phyloP scores from a whole-genome alignment of 2,113 vertebrate species.

The Illadopsis cleaveri region DNA sequence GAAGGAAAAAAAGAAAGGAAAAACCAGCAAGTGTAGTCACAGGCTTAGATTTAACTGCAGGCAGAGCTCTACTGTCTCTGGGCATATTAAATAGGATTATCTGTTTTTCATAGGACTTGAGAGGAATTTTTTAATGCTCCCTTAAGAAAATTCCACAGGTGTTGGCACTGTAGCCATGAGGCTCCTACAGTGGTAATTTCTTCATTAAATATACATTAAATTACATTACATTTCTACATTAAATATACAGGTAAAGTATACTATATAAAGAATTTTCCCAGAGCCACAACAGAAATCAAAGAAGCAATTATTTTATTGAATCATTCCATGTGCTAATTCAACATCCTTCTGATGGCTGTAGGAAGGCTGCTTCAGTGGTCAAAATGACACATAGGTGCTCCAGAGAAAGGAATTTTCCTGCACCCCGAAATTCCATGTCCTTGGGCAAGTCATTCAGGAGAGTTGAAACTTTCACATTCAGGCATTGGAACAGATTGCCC shows the following conservation, averaged over 20 bases:
- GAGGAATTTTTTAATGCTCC: neutral
- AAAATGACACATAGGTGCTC: neutral
- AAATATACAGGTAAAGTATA: neutral
- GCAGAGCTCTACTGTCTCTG: neutral
- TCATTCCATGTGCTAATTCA: neutral
- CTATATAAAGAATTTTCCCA: neutral
- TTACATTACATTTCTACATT: too few species aligned
- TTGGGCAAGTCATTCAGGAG: neutral
- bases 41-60: neutral
- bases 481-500: too few species aligned
- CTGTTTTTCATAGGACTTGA: neutral
- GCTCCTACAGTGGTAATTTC: neutral
- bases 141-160: neutral
- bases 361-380: neutral
- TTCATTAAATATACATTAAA: neutral
- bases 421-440: fast-evolving
- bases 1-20: neutral
- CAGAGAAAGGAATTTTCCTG: neutral
- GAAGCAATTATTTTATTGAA: neutral
- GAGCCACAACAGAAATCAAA: neutral
- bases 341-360: neutral
- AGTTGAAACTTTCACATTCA: neutral
- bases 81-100: neutral
- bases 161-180: neutral
- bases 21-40: neutral